phyloP scores from a whole-genome alignment of 2,113 vertebrate species.

The Chloroceryle aenea region DNA sequence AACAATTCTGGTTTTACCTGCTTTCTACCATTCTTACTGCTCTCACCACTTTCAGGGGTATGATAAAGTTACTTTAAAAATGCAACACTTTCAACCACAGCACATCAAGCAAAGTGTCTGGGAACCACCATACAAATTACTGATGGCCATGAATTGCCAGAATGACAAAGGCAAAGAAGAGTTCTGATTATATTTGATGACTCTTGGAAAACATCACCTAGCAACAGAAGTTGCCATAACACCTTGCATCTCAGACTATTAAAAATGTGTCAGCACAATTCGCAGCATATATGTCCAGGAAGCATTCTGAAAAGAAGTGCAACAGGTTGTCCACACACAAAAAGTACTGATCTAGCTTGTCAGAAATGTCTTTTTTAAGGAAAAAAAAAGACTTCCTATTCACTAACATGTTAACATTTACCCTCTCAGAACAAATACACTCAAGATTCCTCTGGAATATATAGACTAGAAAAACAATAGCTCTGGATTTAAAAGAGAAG shows the following conservation, averaged over 20 bases:
- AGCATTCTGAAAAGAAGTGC: background rate
- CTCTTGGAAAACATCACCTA: background rate
- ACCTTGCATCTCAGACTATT: background rate
- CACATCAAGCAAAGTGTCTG: background rate
- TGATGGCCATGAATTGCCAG: fast-evolving
- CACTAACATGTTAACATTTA: background rate
- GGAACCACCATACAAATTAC: background rate
- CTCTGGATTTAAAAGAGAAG: background rate
- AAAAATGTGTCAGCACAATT: background rate
- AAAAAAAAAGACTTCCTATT: background rate
- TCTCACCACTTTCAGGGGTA: background rate
- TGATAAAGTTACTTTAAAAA: background rate
- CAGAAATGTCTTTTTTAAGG: background rate
- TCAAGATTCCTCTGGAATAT: background rate
- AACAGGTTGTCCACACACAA: background rate
- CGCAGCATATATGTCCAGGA: background rate
- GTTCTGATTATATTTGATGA: background rate
- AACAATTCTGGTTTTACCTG: background rate
- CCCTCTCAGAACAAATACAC: background rate
- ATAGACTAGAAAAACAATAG: background rate
- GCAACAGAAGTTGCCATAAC: background rate
- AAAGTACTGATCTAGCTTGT: background rate
- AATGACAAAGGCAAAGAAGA: background rate
- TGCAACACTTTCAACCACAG: background rate
- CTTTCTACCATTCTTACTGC: background rate